Conservation (phyloP, 2,113 vertebrate species). For the Orcinus orca region DNA sequence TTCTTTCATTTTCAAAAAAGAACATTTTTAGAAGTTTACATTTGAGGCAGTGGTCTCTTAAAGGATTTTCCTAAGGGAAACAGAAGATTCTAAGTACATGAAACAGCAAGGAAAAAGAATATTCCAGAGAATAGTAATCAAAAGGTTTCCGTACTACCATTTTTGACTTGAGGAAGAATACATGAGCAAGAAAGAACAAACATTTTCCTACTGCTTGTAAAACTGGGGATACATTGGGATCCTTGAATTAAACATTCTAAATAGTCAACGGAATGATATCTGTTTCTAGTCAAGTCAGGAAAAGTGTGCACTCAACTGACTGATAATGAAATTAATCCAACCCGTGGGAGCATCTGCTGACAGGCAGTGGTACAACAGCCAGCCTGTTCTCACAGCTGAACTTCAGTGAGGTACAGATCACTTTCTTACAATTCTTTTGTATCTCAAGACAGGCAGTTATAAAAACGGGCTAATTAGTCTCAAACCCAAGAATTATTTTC, state of each 20-base stretch:
- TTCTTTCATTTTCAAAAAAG: not conserved
- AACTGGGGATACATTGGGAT: not conserved
- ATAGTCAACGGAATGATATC: not conserved
- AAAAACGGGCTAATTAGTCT: constrained; percentile 7
- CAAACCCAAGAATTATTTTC: constrained; percentile 28
- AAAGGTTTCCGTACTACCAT: not conserved
- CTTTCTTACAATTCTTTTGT: not conserved
- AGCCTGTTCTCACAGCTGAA: constrained; percentile 14
- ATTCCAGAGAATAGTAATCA: constrained; percentile 24
- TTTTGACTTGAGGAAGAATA: constrained; percentile 43
- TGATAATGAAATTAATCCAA: not conserved
- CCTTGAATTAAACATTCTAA: not conserved
- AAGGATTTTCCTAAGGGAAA: not conserved
- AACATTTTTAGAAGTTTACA: not conserved
- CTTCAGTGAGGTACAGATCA: not conserved
- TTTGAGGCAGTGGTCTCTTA: not conserved
- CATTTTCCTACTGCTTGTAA: not conserved
- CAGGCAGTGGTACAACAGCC: not conserved
- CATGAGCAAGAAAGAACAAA: not conserved
- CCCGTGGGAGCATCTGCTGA: not conserved
- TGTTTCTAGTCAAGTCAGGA: not conserved
- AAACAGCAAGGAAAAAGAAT: not conserved
- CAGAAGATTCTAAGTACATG: not conserved
- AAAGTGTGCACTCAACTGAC: not conserved
- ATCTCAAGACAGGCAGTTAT: not conserved